Base-by-base conservation (phyloP, 2,888 invertebrate species). In the Geotrupes spiniger region DNA sequence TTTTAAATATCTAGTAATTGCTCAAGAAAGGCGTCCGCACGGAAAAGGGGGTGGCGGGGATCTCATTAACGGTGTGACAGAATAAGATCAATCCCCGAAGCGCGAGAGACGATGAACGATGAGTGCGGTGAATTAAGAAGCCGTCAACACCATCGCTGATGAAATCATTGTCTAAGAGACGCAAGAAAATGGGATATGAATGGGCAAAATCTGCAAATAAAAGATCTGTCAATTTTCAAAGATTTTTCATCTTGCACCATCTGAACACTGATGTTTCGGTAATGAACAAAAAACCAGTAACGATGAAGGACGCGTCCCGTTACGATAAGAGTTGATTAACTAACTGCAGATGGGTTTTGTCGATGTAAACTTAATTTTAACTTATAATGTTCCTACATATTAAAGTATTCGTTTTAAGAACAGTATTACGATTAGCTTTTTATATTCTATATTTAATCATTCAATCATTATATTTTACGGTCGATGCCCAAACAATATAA, bases 201-300 rank as follows among this genome's bases (percentile, higher is more conserved):
- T 66, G 68, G 69, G 63, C 66, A 66, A 71, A 72, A 71, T 71
- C 71, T 69, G 67, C 71, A 70, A 71, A 72, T 72, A 73, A 72
- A 71, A 68, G 71, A 63, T 63, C 70, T 70, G 73, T 73, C 73
- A 72, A 70, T 73, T 72, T 65, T 66, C 64, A 56, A 61, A 70
- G 71, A 72, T 72, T 73, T 73, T 73, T 73, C 73, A 72, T 73
- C 73, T 69, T 66, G 70, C 69, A 64, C 68, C 69, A 70, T 69
- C 69, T 68, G 69, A 69, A 61, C 63, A 64, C 65, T 70, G 69
- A 69, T 68, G 67, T 69, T 69, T 66, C 64, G 61, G 63, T 71
- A 72, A 72, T 72, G 71, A 72, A 71, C 71, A 70, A 71, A 72
- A 21, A 72, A 71, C 67, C 66, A 63, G 68, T 70, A 70, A 70